Conservation (phyloP, 2,888 invertebrate genomes). For the Trichogramma dendrolimi region DNA sequence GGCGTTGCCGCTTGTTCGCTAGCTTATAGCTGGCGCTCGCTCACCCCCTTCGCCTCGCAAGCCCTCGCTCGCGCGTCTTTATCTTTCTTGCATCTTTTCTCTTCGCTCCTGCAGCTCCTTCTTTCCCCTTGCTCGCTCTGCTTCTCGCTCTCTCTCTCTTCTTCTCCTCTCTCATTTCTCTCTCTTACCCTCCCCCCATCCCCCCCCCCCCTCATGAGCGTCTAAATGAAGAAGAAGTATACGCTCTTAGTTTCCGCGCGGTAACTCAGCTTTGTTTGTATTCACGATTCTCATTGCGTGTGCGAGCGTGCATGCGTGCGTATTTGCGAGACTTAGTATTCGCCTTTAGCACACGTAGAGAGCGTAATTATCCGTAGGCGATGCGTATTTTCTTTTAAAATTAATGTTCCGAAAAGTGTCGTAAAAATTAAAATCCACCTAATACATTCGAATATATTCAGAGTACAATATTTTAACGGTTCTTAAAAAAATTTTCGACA, state of each 20-base stretch:
- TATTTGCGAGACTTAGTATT: no score
- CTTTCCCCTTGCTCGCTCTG: constrained; percentile 31
- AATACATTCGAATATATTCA: no score
- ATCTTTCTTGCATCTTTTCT: constrained; percentile 31
- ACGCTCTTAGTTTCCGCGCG: constrained; percentile 36
- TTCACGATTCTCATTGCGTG: constrained; percentile 16
- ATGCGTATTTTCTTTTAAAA: no score
- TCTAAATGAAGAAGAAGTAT: constrained; percentile 39
- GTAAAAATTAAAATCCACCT: no score
- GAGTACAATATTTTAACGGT: no score
- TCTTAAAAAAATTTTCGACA: no score
- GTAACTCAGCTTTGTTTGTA: no score
- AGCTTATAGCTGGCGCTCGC: no score
- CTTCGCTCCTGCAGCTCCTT: constrained; percentile 31
- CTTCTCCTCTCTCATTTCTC: constrained; percentile 32
- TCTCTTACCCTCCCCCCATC: constrained; percentile 29
- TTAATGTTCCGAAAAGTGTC: no score
- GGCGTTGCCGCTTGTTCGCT: no score
- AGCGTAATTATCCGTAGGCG: not conserved
- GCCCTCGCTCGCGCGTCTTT: constrained; percentile 22
- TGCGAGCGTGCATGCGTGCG: constrained; percentile 17
- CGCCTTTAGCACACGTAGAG: not conserved
- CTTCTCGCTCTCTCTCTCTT: constrained; percentile 33
- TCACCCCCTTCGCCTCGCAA: no score
- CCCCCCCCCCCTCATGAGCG: constrained; percentile 20